Evolutionary conservation across 1,140 invertebrate genomes (phyloP).

Genomic region (Drosophila miranda): DNA sequence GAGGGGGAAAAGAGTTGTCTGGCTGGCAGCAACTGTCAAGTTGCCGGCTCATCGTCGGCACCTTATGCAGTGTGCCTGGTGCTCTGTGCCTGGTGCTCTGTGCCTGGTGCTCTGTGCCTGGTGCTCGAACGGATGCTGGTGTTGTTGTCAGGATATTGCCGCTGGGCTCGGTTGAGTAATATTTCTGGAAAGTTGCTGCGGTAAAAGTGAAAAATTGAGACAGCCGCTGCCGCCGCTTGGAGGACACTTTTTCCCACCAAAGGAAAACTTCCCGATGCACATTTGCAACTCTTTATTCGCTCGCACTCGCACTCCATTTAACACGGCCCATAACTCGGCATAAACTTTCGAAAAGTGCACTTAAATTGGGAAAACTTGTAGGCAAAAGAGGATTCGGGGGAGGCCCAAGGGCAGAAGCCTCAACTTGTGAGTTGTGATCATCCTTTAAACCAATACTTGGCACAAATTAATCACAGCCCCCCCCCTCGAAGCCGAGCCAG

Average conservation of each 20-base stretch:
- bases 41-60: conserved; percentile 68
- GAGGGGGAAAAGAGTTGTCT: conserved; percentile 34
- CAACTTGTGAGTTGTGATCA: no score
- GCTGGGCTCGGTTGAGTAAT: conserved; percentile 62
- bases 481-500: conserved; percentile 1
- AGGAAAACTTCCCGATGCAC: conserved; percentile 26
- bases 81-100: no score
- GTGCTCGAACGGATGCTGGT: no score
- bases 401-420: no score
- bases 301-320: conserved; percentile 63
- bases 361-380: conserved; percentile 38
- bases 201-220: conserved; percentile 78
- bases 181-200: conserved; percentile 76
- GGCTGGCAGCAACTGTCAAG: conserved; percentile 66
- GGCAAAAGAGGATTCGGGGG: conserved; percentile 2
- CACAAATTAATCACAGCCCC: conserved; percentile 25
- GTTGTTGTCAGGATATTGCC: conserved; percentile 76
- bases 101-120: no score
- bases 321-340: conserved; percentile 57
- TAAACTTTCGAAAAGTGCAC: conserved; percentile 43
- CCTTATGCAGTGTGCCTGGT: conserved; percentile 63
- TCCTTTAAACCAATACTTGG: background rate
- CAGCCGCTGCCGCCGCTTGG: conserved; percentile 14
- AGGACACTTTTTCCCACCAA: conserved; percentile 45
- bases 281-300: conserved; percentile 37